Evolutionary conservation across 2,888 invertebrate genomes (phyloP), one percentile per base, ranked within the genome.

Genomic region (Agrochola lychnidis): DNA sequence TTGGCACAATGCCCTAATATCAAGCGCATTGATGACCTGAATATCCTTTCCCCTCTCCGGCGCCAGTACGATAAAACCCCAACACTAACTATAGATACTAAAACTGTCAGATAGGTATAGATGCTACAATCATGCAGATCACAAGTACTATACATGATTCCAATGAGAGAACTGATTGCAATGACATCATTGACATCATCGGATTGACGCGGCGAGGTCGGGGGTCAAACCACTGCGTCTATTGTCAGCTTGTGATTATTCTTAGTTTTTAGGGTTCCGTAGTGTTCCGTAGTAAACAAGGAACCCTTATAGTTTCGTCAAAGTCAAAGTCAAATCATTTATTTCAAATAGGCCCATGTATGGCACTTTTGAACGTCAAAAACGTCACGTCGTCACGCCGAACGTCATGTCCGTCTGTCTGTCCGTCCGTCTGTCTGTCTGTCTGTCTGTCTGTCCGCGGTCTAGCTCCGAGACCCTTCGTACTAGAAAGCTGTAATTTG

Each of bases 161-260:
- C 61, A 80, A 81, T n/a, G 64, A 56, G 30, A 14, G 70, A 80
- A 80, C 63, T 81, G 82, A 83, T 76, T 76, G 82, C 16, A 42
- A n/a, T 82, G 84, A 84, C 74, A 79, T 82, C 84, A 82, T 57
- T 82, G 84, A 84, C 74, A 79, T 82, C 81, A 82, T 57, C 73
- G 12, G 48, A 57, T 83, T 45, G 68, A 63, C 59, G 78, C 48
- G 69, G 22, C 70, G 48, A 68, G 80, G 81, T 73, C 53, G 48
- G 5, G 62, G 81, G 84, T 82, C 73, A 79, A 25, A 62, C 78
- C 63, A 61, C 51, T 53, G 67, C 70, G 80, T 48, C 70, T 79
- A 83, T 83, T 73, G 70, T 73, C 51, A 83, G 9, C n/a, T 72
- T 45, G 2, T 56, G 36, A 69, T 69, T 64, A 57, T 79, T 69